A percentile compares a stretch with the other conserved stretches of the same genome.
phyloP scores from a whole-genome alignment of 2,888 invertebrate species.

The Drosophila acutilabella region DNA sequence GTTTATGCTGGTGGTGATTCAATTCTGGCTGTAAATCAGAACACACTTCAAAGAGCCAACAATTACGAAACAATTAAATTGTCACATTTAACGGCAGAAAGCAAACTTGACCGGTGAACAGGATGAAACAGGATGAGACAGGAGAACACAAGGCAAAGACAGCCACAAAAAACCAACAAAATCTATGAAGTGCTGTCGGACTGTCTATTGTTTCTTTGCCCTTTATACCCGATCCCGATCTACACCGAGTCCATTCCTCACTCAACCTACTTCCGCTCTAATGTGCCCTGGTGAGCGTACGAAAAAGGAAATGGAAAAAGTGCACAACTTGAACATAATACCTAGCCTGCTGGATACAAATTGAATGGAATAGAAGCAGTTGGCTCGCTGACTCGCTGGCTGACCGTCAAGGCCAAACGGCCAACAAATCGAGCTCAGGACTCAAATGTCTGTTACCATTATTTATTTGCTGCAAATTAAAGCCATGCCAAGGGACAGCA shows the following conservation, averaged over 20 bases:
- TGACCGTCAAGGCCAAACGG: slow-evolving; percentile 70
- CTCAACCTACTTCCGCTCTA: slow-evolving; percentile 54
- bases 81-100: slow-evolving; percentile 61
- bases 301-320: slow-evolving; percentile 68
- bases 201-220: slow-evolving; percentile 38
- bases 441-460: slow-evolving; percentile 70
- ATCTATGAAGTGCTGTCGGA: slow-evolving; percentile 44
- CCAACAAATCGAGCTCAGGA: slow-evolving; percentile 53
- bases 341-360: slow-evolving; percentile 47
- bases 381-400: slow-evolving; percentile 5
- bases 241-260: slow-evolving; percentile 5
- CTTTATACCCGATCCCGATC: slow-evolving; percentile 7
- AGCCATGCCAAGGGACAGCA: slow-evolving; percentile 33
- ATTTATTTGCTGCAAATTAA: slow-evolving; percentile 80
- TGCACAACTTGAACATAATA: slow-evolving; percentile 70
- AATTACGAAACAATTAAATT: slow-evolving; percentile 80
- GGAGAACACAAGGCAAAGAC: slow-evolving; percentile 18
- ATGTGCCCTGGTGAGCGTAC: slow-evolving; percentile 27
- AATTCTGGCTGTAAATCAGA: slow-evolving; percentile 67
- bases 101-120: slow-evolving; percentile 38
- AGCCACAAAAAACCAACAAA: slow-evolving; percentile 56
- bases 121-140: slow-evolving; percentile 18
- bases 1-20: slow-evolving; percentile 37
- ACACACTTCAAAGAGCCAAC: slow-evolving; percentile 55
- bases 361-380: slow-evolving; percentile 53